Evolutionary conservation across 2,797 vertebrate genomes (phyloP), one percentile per base, ranked within the genome.

Genomic region (Myripristis jacobus): DNA sequence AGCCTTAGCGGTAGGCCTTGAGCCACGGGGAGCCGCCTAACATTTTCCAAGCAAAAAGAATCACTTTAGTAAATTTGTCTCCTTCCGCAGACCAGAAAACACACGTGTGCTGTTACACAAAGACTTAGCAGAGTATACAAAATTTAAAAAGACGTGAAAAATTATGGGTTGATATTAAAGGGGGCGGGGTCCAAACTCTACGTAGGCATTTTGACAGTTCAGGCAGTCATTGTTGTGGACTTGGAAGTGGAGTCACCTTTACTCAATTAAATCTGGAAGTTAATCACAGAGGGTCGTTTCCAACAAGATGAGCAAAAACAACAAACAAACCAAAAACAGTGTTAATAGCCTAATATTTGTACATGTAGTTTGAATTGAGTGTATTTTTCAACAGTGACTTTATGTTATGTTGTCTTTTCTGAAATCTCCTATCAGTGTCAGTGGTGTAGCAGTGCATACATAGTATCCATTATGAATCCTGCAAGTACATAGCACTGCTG

Each of bases 111-210:
- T 18, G 29, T 56, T 56, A 21, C 9, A 36, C n/a, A 56, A 34
- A 54, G 2, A n/a, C n/a, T 31, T 56, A 0, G 21, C 36, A 3
- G 31, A 18, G 10, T 18, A 18, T 1, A n/a, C 22, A 48, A 7
- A 19, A 25, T 36, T 18, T 13, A 24, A 15, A 4, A 46, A 31
- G 57, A 73, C 53, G 0, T 7, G 1, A 10, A 7, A 24, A 41
- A 43, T 64, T 4, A 34, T 11, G 52, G 2, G 41, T 71, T 2
- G 10, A 11, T 3, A n/a, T 21, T 22, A 0, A 3, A 56, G 81
- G 80, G 83, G 86, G 81, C 81, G 79, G 46, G 80, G 81, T 56
- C 72, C 44, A 62, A 29, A 41, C 21, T 34, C 4, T 22, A 60
- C 36, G 29, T 50, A 36, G n/a, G 47, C 31, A 5, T 43, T 8